phyloP scores from a whole-genome alignment of 1,140 invertebrate species.

The Pseudomyrmex gracilis region DNA sequence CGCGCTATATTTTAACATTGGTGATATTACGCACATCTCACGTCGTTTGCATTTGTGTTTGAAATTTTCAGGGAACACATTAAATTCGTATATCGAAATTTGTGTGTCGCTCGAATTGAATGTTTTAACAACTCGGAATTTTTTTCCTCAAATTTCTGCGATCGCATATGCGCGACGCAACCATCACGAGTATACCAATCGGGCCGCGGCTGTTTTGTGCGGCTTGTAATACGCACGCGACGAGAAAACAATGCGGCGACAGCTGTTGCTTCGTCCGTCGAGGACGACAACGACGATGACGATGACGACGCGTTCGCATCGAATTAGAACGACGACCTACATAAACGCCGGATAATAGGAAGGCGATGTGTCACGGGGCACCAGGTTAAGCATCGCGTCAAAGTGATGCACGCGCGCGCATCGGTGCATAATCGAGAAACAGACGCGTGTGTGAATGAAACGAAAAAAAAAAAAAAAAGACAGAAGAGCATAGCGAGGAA shows the following conservation, averaged over 20 bases:
- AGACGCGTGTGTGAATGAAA: neutral
- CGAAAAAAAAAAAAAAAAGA: neutral
- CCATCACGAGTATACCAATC: neutral
- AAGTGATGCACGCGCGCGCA: constrained; percentile 33
- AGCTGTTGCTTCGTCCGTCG: constrained; percentile 72
- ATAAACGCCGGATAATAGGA: constrained; percentile 71
- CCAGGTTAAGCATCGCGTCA: constrained; percentile 61
- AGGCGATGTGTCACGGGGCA: constrained; percentile 62
- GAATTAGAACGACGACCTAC: constrained; percentile 74
- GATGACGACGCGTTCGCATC: constrained; percentile 48
- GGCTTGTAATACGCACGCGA: constrained; percentile 49
- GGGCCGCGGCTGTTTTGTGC: constrained; percentile 2
- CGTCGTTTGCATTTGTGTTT: too few relatives aligned
- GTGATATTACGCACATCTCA: too few relatives aligned
- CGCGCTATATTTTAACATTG: too few relatives aligned
- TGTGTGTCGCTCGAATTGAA: neutral
- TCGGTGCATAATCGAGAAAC: neutral
- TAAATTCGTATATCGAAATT: neutral
- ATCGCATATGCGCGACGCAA: neutral
- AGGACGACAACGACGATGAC: constrained; percentile 39
- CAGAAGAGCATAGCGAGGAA: neutral
- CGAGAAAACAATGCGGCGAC: constrained; percentile 68
- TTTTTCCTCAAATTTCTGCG: neutral
- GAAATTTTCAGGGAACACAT: too few relatives aligned
- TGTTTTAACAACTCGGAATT: neutral